phyloP scores from a whole-genome alignment of 2,113 vertebrate genomes.

The Aldabrachelys gigantea region DNA sequence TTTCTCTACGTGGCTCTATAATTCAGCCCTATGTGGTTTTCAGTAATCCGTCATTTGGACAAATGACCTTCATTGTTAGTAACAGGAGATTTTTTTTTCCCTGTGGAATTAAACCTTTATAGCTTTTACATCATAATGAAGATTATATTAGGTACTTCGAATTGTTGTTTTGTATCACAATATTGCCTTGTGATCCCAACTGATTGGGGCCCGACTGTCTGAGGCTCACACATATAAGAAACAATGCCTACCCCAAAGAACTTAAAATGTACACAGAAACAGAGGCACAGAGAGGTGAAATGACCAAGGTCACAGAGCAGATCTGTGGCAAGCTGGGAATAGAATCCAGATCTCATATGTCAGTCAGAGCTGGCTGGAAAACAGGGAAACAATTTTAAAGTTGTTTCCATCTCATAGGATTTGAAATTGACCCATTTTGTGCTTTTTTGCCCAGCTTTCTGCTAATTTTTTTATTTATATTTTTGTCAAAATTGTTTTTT shows the following conservation, averaged over 20 bases:
- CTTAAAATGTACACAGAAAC: background rate
- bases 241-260: background rate
- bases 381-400: background rate
- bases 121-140: background rate
- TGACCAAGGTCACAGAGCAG: background rate
- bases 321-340: background rate
- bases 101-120: background rate
- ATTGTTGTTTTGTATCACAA: background rate
- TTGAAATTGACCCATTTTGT: slow-evolving; percentile 23
- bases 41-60: background rate
- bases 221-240: background rate
- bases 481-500: background rate
- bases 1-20: background rate
- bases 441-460: background rate
- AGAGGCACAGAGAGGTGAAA: background rate
- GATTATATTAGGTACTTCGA: background rate
- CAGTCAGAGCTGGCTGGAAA: background rate
- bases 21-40: background rate
- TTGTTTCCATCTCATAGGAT: background rate
- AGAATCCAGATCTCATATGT: background rate
- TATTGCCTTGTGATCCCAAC: background rate
- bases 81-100: background rate
- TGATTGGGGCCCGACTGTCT: background rate
- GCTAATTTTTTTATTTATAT: background rate
- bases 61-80: background rate